Evolutionary conservation across 2,888 invertebrate species (phyloP), one percentile per base, ranked within the genome.

Genomic region (Tillus elongatus): DNA sequence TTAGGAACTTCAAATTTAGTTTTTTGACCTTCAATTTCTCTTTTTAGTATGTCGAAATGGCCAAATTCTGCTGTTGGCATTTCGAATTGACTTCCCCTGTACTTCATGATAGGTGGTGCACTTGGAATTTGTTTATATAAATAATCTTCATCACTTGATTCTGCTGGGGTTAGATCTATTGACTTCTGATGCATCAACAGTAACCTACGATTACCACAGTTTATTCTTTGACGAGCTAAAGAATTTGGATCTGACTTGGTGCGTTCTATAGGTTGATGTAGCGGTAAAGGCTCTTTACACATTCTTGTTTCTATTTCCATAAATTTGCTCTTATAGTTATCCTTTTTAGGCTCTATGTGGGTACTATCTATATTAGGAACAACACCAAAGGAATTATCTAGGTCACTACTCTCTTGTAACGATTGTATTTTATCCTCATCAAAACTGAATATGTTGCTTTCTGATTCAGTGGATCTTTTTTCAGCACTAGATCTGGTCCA

Each of bases 171-270:
- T 15, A 87, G 64, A 56, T 87, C 87, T 40, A 87, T 86, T 0
- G 86, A 86, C 57, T 87, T 86, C 53, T 87, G 87, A 63, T 87
- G 87, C 79, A 82, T 87, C 13, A 87, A 60, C 15, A 85, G 76
- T 62, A 85, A 79, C 11, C 86, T 72, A n/a, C 85, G 73, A 2
- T 79, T 78, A 54, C 74, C 82, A 3, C 80, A 82, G 40, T 77
- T 81, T 36, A 84, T 69, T 10, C 83, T 72, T 42, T 81, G 79
- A 38, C 85, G 71, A 0, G 85, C 82, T 35, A 82, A 67, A 16
- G 80, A 81, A 58, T 86, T 86, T 0, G 88, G 88, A 69, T 89
- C 88, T 53, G 87, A 87, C 60, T 87, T 88, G 3, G 88, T 88
- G 43, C 88, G 73, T 60, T 86, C 87, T 0, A 86, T 83, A 1